Conservation (phyloP, 2,888 invertebrate species). For the Lasioglossum leucozonium region DNA sequence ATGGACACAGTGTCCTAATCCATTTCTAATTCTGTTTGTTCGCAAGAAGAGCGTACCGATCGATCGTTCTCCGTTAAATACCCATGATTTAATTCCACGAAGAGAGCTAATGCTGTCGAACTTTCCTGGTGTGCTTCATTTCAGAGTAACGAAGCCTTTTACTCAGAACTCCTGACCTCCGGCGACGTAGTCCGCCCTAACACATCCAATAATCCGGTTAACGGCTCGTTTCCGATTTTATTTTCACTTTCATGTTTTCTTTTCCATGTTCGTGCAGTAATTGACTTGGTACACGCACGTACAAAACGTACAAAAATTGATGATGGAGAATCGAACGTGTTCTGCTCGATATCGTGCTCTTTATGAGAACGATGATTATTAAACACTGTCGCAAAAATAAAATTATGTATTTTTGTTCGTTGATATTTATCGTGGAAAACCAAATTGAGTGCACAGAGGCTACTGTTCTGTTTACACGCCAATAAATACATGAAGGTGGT, state of each 20-base stretch:
- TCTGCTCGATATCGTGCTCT: background rate
- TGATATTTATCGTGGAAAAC: background rate
- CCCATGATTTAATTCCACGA: conserved; percentile 42
- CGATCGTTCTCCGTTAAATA: conserved; percentile 34
- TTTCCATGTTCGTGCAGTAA: background rate
- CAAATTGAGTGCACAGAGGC: background rate
- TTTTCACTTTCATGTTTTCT: conserved; percentile 14
- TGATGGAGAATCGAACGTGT: background rate
- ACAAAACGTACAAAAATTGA: background rate
- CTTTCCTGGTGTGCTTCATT: conserved; percentile 53
- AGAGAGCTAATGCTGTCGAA: conserved; percentile 55
- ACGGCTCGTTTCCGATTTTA: conserved; percentile 48
- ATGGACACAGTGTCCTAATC: background rate
- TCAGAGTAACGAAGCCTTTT: conserved; percentile 57
- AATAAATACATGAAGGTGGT: background rate
- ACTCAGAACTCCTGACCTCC: conserved; percentile 53
- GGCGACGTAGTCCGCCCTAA: conserved; percentile 34
- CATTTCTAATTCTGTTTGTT: background rate
- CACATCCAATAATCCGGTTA: conserved; percentile 49
- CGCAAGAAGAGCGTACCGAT: conserved; percentile 27
- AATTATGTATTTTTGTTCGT: background rate
- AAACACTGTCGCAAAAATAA: background rate
- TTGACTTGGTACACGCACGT: background rate
- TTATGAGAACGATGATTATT: background rate
- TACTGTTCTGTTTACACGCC: too few species aligned